phyloP scores from a whole-genome alignment of 2,888 invertebrate genomes.

The Ochropleura plecta region DNA sequence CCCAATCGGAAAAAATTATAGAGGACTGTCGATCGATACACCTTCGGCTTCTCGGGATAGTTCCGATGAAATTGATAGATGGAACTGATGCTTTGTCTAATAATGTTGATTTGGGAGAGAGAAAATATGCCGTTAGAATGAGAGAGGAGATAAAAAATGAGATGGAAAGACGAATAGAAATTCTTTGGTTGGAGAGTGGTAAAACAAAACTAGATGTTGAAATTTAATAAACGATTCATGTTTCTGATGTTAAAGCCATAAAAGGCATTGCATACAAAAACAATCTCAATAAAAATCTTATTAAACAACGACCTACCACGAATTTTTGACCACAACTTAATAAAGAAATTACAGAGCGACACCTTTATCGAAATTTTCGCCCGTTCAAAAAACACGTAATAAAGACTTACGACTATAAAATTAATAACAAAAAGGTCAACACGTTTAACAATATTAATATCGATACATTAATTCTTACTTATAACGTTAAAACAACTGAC shows the following conservation, averaged over 20 bases:
- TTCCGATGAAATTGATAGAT: constrained; percentile 67
- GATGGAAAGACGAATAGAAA: constrained; percentile 16
- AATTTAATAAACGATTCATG: constrained; percentile 8
- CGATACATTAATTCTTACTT: constrained; percentile 46
- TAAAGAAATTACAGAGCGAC: constrained; percentile 53
- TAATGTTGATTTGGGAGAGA: constrained; percentile 60
- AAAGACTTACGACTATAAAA: constrained; percentile 62
- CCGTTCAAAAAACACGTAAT: constrained; percentile 58
- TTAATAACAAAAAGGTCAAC: constrained; percentile 57
- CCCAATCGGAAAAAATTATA: constrained; percentile 78
- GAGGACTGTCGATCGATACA: constrained; percentile 64
- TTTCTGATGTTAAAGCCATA: not conserved
- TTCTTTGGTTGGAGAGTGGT: not conserved
- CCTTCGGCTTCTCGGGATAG: constrained; percentile 62
- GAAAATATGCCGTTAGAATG: constrained; percentile 49
- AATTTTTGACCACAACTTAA: constrained; percentile 44
- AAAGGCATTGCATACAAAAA: constrained; percentile 17
- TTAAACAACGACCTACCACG: constrained; percentile 49
- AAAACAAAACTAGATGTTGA: not conserved
- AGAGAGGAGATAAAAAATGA: constrained; percentile 27
- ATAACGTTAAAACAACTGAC: constrained; percentile 68
- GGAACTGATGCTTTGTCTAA: constrained; percentile 64
- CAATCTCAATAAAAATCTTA: constrained; percentile 39
- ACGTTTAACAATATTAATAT: constrained; percentile 59
- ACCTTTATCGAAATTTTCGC: constrained; percentile 51